Percentiles rank a stretch among this genome's conserved stretches.
Evolutionary conservation across 2,797 vertebrate genomes (phyloP).

Genomic region (Hybognathus amarus): DNA sequence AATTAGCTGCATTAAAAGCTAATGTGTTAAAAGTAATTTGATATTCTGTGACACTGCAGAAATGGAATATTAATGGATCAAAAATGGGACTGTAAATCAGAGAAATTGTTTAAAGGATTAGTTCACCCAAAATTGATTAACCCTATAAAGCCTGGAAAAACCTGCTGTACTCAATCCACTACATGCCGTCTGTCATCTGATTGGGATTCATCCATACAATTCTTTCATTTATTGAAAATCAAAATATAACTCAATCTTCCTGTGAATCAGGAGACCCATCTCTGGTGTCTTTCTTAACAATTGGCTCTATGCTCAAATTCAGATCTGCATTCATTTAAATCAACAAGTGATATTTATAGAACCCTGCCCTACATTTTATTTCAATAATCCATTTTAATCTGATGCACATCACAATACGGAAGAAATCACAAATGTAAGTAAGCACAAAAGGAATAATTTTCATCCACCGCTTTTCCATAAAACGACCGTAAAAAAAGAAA

Average conservation of each 20-base stretch:
- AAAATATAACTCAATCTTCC: too few relatives aligned
- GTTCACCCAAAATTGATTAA: slow-evolving; percentile 11
- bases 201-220: neutral
- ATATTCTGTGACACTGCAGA: neutral
- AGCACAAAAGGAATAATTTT: neutral
- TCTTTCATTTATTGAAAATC: too few relatives aligned
- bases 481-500: neutral
- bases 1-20: slow-evolving; percentile 33
- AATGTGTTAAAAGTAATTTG: slow-evolving; percentile 30
- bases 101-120: slow-evolving; percentile 13
- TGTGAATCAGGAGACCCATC: too few relatives aligned
- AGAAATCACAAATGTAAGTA: neutral
- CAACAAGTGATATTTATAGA: neutral
- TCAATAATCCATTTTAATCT: neutral
- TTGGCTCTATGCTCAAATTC: neutral
- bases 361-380: neutral
- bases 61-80: slow-evolving; percentile 24
- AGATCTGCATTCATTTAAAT: neutral
- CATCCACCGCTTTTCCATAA: neutral
- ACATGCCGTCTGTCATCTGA: neutral
- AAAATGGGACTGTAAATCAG: neutral
- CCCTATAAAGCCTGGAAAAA: neutral
- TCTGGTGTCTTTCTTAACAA: neutral
- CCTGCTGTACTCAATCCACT: neutral
- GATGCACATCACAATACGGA: accelerated